A percentile compares a stretch with the other conserved stretches of the same genome.
Conservation (phyloP, 2,888 invertebrate species). For the Pyrocoelia pectoralis region DNA sequence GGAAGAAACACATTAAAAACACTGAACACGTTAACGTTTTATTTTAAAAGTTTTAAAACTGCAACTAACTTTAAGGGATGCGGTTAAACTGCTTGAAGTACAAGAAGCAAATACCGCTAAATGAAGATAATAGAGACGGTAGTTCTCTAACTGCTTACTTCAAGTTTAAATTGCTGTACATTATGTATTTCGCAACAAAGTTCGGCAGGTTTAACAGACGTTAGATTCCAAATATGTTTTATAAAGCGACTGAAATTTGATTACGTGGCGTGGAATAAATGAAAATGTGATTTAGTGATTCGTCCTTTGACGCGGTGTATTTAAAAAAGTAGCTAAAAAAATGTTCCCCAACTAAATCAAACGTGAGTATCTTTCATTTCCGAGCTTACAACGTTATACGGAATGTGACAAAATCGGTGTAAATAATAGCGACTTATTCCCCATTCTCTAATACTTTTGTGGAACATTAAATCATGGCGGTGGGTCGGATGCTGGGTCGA, state of each 20-base stretch:
- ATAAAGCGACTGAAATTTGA: neutral
- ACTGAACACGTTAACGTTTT: neutral
- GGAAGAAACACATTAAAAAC: neutral
- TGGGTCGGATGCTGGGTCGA: constrained; percentile 4
- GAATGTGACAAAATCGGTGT: neutral
- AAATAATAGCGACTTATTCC: constrained; percentile 5
- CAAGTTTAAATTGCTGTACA: neutral
- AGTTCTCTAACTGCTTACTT: neutral
- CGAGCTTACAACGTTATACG: neutral
- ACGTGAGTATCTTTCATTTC: neutral
- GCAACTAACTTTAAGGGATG: neutral
- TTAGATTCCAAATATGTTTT: neutral
- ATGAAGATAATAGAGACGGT: neutral
- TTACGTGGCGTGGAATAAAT: neutral
- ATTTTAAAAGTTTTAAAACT: constrained; percentile 4
- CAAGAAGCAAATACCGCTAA: constrained; percentile 10
- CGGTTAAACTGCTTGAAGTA: constrained; percentile 5
- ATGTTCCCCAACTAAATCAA: neutral
- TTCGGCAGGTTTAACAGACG: neutral
- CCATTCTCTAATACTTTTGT: constrained; percentile 1
- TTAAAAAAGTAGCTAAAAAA: too few relatives aligned
- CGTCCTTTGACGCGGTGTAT: neutral
- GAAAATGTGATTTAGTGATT: neutral
- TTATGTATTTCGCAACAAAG: neutral
- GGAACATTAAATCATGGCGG: constrained; percentile 6